Base-by-base conservation (phyloP, 2,888 invertebrate species). In the Alloscopus bannaensis region DNA sequence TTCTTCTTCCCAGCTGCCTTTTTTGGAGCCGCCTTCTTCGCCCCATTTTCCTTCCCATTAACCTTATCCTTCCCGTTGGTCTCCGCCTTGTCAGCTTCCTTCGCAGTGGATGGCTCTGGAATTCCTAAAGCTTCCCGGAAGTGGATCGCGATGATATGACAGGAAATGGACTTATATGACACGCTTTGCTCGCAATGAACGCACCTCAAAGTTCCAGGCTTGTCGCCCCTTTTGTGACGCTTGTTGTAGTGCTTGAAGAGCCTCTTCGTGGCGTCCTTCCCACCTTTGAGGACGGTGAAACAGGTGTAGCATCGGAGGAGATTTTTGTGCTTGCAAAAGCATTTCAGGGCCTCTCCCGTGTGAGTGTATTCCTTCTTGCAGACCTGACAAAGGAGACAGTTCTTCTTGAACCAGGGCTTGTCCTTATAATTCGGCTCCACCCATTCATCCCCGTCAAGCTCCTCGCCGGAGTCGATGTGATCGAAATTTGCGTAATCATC, bases 61-160 rank as follows among this genome's bases (percentile, higher is more conserved):
- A 3, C 47, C 18, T 45, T 62, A 24, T 24, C 26, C 11, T 29
- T 66, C 28, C 45, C 69, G 20, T 40, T 59, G 0, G 59, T 20
- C 3, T 52, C 68, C n/a, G 47, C n/a, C 47, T 11, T 3, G 3
- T 11, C 11, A 47, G 42, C 52, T 22, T 40, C 55, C 26, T 73
- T 45, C 2, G 64, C 55, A 52, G 59, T 55, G n/a, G 6, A 2
- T 2, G 18, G 13, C 6, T 70, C 59, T 8, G 69, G 59, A 20
- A 77, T 18, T 2, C 70, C 70, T 0, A 78, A 36, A 16, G 71
- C 78, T 50, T 78, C 70, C 2, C 70, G 59, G 59, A 78, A 71
- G 55, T 84, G 83, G 16, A 69, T 29, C 8, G 76, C 57, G 11
- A 84, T 83, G n/a, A 85, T 80, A 47, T 85, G 84, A n/a, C 81